Evolutionary conservation across 1,140 invertebrate species (phyloP), one percentile per base, ranked within the genome.

Genomic region (Venturia canescens): DNA sequence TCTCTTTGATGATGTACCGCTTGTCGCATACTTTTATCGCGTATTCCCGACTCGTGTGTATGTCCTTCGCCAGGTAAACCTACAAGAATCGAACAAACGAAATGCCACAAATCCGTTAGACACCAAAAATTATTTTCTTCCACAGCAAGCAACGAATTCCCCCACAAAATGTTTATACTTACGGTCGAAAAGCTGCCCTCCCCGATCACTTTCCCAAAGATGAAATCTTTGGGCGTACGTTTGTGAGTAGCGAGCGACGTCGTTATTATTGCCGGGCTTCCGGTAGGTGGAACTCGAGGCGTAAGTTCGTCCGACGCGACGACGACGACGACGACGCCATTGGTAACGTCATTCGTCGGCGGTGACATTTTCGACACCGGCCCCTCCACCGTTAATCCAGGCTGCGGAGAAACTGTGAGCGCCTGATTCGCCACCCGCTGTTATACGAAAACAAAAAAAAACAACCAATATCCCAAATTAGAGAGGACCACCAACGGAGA

Each of bases 21-120:
- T 99, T 99, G 83, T 98, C 97, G 90, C 98, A 97, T 0, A 99
- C 98, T 94, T 99, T 99, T 87, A 99, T 98, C 92, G 98, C 98
- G 95, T 96, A 98, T 93, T 98, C 97, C 87, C 96, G 96, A 83
- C 94, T 94, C 27, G 95, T 96, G 86, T 97, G 96, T 70, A 98
- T 96, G 91, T 99, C 98, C 91, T 97, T 98, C 48, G 97, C 97
- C 80, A 98, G 93, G 92, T 97, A 98, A 76, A 99, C 95, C 95
- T 95, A 87, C n/a, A 70, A 90, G 89, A 13, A 18, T 57, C 11
- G 23, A 6, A 23, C 23, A 15, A 63, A 63, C 26, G 3, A 63
- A 27, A 26, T 11, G 7, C 2, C 5, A 27, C 7, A 26, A 27
- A 26, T 63, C 3, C 7, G 2, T 63, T 13, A 63, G 13, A 21